phyloP scores from a whole-genome alignment of 2,797 vertebrate species.

The Helicolenus hilgendorfi region DNA sequence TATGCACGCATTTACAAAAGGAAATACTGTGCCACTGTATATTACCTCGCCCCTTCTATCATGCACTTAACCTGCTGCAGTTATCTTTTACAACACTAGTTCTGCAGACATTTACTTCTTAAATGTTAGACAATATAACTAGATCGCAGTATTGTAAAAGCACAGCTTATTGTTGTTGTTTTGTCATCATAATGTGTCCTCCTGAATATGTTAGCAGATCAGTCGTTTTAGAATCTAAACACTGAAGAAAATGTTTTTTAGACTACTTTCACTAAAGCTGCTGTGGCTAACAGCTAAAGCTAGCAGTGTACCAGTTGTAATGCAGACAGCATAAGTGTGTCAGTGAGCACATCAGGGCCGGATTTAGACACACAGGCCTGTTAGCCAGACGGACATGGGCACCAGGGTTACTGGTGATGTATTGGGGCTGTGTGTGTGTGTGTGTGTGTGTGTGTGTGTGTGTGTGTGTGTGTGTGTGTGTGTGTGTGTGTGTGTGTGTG shows the following conservation, averaged over 20 bases:
- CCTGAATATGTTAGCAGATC: neutral
- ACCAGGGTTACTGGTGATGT: conserved; percentile 42
- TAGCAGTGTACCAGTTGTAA: conserved; percentile 26
- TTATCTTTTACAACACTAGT: neutral
- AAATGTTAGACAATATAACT: neutral
- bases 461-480: neutral
- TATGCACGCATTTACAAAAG: neutral
- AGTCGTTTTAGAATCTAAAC: neutral
- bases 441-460: conserved; percentile 1
- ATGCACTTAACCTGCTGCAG: conserved; percentile 5
- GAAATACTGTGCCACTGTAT: neutral
- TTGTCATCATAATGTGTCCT: neutral
- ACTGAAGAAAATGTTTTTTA: neutral
- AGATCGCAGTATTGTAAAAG: conserved; percentile 8
- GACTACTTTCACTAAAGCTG: conserved; percentile 9
- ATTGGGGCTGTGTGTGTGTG: conserved; percentile 12
- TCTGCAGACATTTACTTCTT: conserved; percentile 1
- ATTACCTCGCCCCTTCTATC: neutral
- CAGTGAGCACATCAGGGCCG: conserved; percentile 65
- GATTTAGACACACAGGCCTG: conserved; percentile 64
- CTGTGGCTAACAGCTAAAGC: conserved; percentile 23
- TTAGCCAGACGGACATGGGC: conserved; percentile 60
- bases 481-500: neutral
- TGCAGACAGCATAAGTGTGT: conserved; percentile 60
- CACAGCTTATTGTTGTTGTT: neutral